Percentiles rank a stretch among this genome's conserved stretches.
These are phyloP conservation scores for Beris chalybata DNA, from an alignment of 2,888 invertebrate species.

Conservation along the genomic window DNA sequence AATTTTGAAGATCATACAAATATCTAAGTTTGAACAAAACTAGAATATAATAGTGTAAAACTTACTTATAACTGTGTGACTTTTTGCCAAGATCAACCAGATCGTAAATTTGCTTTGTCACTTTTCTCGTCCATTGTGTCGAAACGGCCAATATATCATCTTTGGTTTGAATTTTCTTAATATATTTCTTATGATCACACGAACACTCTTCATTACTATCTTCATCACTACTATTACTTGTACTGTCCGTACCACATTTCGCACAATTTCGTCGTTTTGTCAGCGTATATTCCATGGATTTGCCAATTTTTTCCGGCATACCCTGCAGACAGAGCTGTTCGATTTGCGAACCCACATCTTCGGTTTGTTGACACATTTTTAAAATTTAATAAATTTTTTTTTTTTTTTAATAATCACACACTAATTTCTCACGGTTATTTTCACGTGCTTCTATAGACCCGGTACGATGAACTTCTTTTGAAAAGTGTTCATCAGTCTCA, in stretches of 20 bases:
- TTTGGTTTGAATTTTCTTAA: slow-evolving; percentile 35
- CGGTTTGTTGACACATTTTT: slow-evolving; percentile 53
- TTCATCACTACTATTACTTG: slow-evolving; percentile 30
- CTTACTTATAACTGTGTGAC: slow-evolving; percentile 53
- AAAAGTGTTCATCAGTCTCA: slow-evolving; percentile 16
- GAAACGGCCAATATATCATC: slow-evolving; percentile 50
- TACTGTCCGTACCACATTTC: slow-evolving; percentile 37
- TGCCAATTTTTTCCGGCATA: slow-evolving; percentile 53
- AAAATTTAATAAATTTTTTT: slow-evolving; percentile 5
- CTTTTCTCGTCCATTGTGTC: slow-evolving; percentile 50
- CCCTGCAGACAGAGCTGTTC: slow-evolving; percentile 50
- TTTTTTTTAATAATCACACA: neutral
- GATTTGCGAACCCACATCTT: slow-evolving; percentile 49
- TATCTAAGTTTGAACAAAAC: no score
- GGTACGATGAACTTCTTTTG: slow-evolving; percentile 16
- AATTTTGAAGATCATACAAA: no score
- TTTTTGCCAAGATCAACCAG: slow-evolving; percentile 45
- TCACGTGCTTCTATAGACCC: slow-evolving; percentile 3
- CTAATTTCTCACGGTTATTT: neutral
- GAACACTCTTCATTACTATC: slow-evolving; percentile 24
- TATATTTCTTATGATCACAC: slow-evolving; percentile 8
- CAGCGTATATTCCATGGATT: slow-evolving; percentile 49
- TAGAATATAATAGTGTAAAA: slow-evolving; percentile 22
- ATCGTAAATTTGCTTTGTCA: slow-evolving; percentile 43
- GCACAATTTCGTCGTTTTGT: slow-evolving; percentile 45